Evolutionary conservation across 2,888 invertebrate genomes (phyloP).

Genomic region (Archips xylosteana): DNA sequence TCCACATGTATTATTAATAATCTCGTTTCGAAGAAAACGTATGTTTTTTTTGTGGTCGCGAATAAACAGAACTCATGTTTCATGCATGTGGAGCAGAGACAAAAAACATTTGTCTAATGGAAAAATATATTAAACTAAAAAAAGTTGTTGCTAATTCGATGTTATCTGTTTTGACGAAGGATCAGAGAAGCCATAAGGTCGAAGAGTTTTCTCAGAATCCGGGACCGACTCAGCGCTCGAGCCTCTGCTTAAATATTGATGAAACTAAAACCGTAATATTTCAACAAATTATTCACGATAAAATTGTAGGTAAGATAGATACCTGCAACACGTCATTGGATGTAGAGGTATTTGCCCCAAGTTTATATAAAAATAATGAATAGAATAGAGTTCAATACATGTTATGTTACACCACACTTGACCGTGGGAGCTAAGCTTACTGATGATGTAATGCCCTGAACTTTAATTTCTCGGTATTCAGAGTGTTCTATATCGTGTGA

Average conservation of each 20-base stretch:
- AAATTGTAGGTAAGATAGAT: neutral
- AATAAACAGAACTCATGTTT: constrained; percentile 37
- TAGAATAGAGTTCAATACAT: neutral
- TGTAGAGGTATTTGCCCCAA: neutral
- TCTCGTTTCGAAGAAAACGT: constrained; percentile 29
- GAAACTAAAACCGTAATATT: neutral
- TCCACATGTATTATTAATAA: constrained; percentile 37
- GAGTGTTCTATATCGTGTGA: constrained; percentile 1
- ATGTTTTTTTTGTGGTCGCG: constrained; percentile 24
- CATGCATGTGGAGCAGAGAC: constrained; percentile 30
- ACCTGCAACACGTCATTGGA: neutral
- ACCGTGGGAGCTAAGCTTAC: neutral
- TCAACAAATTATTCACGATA: neutral
- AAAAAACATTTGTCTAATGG: constrained; percentile 35
- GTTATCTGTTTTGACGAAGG: constrained; percentile 42
- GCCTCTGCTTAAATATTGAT: neutral
- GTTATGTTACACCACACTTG: neutral
- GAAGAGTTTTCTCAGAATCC: constrained; percentile 52
- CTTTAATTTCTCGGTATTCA: neutral
- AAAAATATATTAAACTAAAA: constrained; percentile 30
- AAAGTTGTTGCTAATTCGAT: constrained; percentile 40
- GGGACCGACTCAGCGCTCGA: constrained; percentile 14
- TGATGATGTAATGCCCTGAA: constrained; percentile 2
- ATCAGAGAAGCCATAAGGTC: constrained; percentile 48
- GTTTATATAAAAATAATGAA: neutral